Conservation (phyloP, 2,888 invertebrate genomes). For the Mimachlamys varia region DNA sequence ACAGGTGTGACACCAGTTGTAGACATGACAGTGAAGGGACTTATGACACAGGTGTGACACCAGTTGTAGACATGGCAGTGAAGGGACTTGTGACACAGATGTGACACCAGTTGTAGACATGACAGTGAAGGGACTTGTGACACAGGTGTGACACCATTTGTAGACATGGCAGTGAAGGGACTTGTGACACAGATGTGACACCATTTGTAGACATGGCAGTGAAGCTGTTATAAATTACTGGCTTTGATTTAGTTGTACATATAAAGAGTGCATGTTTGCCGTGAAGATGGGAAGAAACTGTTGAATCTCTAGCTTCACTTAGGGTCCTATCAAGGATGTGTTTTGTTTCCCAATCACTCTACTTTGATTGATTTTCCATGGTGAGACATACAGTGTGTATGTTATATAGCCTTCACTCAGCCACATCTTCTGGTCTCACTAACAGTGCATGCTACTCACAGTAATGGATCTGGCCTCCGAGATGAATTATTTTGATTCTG, state of each 20-base stretch:
- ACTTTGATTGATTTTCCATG: background rate
- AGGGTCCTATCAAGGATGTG: background rate
- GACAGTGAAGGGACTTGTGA: background rate
- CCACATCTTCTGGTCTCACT: background rate
- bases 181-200: background rate
- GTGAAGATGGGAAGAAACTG: background rate
- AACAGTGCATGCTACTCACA: background rate
- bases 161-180: background rate
- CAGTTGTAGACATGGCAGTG: background rate
- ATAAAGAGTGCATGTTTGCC: background rate
- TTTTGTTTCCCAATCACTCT: conserved; percentile 25
- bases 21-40: background rate
- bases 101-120: background rate
- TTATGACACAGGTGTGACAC: too few species aligned
- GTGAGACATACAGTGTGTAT: background rate
- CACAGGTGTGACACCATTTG: background rate
- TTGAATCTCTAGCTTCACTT: background rate
- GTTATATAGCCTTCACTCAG: background rate
- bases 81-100: background rate
- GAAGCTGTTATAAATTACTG: background rate
- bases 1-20: background rate
- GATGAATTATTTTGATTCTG: background rate
- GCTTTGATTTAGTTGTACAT: background rate
- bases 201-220: background rate
- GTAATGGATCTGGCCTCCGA: background rate